Conservation (phyloP, 2,888 invertebrate species). For the Pseudolycoriella hygida region DNA sequence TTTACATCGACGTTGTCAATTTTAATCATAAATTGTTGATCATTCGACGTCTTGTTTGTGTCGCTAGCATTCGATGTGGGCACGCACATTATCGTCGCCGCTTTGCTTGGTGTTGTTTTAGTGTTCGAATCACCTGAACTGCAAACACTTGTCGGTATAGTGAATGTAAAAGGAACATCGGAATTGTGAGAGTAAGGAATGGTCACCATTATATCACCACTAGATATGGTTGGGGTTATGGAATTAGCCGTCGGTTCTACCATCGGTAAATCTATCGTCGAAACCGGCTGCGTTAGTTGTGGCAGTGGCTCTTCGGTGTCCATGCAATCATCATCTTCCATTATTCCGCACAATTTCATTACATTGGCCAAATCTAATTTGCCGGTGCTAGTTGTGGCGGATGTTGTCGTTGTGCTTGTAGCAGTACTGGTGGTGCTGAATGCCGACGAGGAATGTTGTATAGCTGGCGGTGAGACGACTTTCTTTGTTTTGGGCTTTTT, state of each 20-base stretch:
- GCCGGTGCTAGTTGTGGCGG: constrained; percentile 18
- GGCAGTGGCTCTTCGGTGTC: constrained; percentile 16
- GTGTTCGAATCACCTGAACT: constrained; percentile 1
- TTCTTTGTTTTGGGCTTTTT: constrained; percentile 7
- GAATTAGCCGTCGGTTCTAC: constrained; percentile 11
- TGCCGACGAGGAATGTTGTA: not conserved
- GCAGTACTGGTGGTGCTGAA: not conserved
- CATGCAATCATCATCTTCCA: constrained; percentile 44
- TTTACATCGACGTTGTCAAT: constrained; percentile 5
- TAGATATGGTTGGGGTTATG: constrained; percentile 12
- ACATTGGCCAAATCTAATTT: constrained; percentile 52
- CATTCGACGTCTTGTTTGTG: constrained; percentile 2
- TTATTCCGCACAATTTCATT: constrained; percentile 52
- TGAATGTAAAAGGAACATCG: constrained; percentile 20
- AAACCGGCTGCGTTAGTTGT: constrained; percentile 4
- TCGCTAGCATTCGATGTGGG: not conserved
- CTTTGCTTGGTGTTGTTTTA: not conserved
- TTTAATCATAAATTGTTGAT: constrained; percentile 6
- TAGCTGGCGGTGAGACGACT: constrained; percentile 6
- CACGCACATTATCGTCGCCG: not conserved
- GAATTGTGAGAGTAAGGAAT: constrained; percentile 25
- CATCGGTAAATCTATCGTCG: constrained; percentile 10
- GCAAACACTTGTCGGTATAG: constrained; percentile 21
- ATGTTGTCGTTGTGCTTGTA: not conserved
- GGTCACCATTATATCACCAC: constrained; percentile 26